Evolutionary conservation across 2,113 vertebrate genomes (phyloP), one percentile per base, ranked within the genome.

Genomic region (Tetraodon nigroviridis): DNA sequence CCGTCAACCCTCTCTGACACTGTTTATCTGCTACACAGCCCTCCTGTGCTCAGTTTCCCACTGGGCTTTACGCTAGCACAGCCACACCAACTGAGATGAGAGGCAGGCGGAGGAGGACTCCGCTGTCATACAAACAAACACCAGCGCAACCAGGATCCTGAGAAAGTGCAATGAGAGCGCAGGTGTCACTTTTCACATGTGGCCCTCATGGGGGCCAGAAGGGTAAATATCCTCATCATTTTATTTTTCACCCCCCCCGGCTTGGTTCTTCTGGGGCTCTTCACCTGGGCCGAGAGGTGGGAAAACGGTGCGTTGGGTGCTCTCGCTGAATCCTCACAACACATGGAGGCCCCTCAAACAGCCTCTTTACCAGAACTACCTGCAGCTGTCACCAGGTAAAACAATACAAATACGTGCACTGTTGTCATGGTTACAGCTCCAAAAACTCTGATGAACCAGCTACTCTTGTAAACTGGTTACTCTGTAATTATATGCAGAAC

Each of bases 111-210:
- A 57, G 60, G 82, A 74, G 60, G 82, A 74, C 78, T 83, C 71
- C 76, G 81, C 80, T 83, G 65, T 78, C 77, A 71, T 65, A 76
- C 77, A 86, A 84, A 87, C 80, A 88, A 84, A 88, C 83, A 75
- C 37, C 54, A 14, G 51, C 66, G 77, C 79, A 70, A 74, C 52
- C 61, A 6, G 68, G 72, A 78, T 64, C 81, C 78, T 86, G 78
- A 87, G 84, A 86, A 86, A 86, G 81, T 74, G 79, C 77, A 76
- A 66, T 74, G 80, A 83, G 82, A 77, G 76, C 78, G 77, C 71
- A 78, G 83, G 84, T 87, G 87, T 89, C 78, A 65, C 70, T 89
- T 87, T 86, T 86, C 87, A 76, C 85, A 83, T 81, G 53, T 4
- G 5, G 50, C 24, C 81, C 76, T 82, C 82, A 84, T 72, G 72